phyloP scores from a whole-genome alignment of 2,797 vertebrate species.

The Echeneis naucrates region DNA sequence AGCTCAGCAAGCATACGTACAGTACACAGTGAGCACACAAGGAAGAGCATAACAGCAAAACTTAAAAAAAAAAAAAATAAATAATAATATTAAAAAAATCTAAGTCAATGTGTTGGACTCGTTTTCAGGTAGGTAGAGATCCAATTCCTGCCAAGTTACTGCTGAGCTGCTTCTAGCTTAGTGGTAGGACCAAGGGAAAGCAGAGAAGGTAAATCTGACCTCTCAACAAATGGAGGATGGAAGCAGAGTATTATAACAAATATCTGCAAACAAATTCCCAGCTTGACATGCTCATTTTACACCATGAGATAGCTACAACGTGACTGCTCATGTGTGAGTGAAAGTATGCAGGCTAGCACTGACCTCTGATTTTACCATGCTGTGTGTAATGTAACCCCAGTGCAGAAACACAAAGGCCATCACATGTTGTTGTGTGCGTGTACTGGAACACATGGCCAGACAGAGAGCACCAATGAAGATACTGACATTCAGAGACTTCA shows the following conservation, averaged over 20 bases:
- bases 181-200: neutral
- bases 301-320: neutral
- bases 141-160: slow-evolving; percentile 21
- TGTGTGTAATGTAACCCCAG: slow-evolving; percentile 58
- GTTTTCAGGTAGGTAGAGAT: slow-evolving; percentile 19
- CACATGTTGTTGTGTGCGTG: slow-evolving; percentile 2
- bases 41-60: neutral
- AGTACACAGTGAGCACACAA: neutral
- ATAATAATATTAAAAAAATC: too few species aligned
- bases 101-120: neutral
- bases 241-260: slow-evolving; percentile 1
- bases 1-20: neutral
- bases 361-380: slow-evolving; percentile 64
- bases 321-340: slow-evolving; percentile 10
- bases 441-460: neutral
- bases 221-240: neutral
- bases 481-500: slow-evolving; percentile 15
- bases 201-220: slow-evolving; percentile 8
- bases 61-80: slow-evolving; percentile 20
- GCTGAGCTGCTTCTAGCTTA: slow-evolving; percentile 16
- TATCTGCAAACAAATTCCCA: neutral
- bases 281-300: neutral
- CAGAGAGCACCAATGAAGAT: slow-evolving; percentile 20
- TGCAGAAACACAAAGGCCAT: slow-evolving; percentile 49
- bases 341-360: slow-evolving; percentile 42